Base-by-base conservation (phyloP, 2,113 vertebrate species). In the Callopanchax toddi region DNA sequence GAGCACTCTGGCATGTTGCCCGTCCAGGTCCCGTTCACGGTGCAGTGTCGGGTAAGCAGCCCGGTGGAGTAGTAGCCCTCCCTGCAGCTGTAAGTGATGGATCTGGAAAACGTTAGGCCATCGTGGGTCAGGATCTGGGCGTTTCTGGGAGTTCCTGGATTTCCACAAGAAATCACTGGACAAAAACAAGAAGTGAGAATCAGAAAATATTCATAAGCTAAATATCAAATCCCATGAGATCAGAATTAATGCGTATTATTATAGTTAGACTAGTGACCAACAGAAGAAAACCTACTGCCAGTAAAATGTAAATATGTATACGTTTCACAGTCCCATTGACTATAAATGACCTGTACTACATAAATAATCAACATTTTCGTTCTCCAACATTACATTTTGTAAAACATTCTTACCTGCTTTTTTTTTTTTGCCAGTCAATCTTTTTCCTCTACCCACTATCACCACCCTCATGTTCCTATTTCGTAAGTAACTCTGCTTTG, bases 21-120 rank as follows among this genome's bases (percentile, higher is more conserved):
- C 0, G 96, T 97, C 97, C 97, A 99, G 5, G 95, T 98, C 17
- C 95, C 96, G 0, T 99, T 99, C 61, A 98, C 95, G 0, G 96
- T 97, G 78, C 97, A 99, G 87, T 97, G 96, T 15, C 97, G 89
- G 63, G 95, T 97, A 49, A 98, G 94, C 77, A 97, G 91, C 21
- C 97, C 95, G 0, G 93, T 95, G 40, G 95, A 96, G 37, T 96
- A 98, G 81, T 95, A 97, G 2, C 97, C 96, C 60, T 98, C 95
- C 36, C 96, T 92, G 75, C 97, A 99, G 53, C 95, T 64, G 1
- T 99, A 99, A 2, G 95, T 95, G 18, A 98, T 93, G 53, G 97
- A 97, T 69, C 93, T 96, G 74, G 96, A 96, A 86, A 97, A 98
- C 0, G 94, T 88, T 60, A 98, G 86, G 77, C 95, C 95, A 0